These are phyloP conservation scores for Egretta garzetta DNA, from an alignment of 2,113 vertebrate genomes.

Conservation along the genomic window DNA sequence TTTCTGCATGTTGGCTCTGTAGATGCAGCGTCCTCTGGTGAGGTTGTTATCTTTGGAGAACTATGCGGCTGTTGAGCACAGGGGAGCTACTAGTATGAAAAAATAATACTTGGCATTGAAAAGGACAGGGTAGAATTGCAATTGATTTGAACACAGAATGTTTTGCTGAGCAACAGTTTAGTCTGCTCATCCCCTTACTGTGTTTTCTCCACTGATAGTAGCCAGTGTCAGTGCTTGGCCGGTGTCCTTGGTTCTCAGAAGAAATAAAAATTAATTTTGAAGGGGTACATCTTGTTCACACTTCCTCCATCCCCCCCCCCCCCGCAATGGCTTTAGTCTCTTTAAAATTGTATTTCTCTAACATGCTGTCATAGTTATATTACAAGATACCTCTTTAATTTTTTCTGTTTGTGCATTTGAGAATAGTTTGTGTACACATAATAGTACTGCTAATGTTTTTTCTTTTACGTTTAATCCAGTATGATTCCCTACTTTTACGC, in stretches of 20 bases:
- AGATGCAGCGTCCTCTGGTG: accelerated
- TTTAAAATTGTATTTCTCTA: background rate
- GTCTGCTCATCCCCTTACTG: background rate
- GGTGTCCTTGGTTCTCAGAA: background rate
- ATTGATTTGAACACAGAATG: accelerated
- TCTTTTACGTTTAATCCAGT: background rate
- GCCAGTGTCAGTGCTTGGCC: background rate
- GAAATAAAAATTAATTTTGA: background rate
- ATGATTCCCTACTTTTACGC: background rate
- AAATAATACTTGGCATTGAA: background rate
- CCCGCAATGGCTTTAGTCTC: background rate
- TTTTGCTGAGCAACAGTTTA: background rate
- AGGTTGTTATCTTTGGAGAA: background rate
- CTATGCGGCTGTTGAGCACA: background rate
- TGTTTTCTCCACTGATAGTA: background rate
- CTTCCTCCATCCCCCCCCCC: accelerated
- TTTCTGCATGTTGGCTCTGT: background rate
- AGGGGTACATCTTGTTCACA: background rate
- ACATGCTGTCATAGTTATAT: background rate
- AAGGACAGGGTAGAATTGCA: background rate
- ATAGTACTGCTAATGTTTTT: background rate
- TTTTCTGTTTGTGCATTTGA: background rate
- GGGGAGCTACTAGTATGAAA: background rate
- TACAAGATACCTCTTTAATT: accelerated
- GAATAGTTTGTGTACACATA: background rate